Evolutionary conservation across 2,888 invertebrate species (phyloP).

Genomic region (Allophyes oxyacanthae): DNA sequence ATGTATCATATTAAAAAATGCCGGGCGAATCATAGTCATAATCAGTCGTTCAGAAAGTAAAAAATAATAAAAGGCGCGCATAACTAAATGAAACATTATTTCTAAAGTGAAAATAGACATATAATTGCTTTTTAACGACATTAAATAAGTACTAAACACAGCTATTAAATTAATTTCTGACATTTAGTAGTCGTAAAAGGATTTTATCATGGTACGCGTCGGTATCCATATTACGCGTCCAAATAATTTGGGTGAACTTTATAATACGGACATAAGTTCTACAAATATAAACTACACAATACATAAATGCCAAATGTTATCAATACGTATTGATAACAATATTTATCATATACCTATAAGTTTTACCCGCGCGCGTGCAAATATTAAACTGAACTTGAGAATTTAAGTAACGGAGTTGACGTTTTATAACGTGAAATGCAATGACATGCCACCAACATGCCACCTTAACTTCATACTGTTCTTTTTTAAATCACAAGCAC

Average conservation of each 20-base stretch:
- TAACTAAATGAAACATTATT: constrained; percentile 2
- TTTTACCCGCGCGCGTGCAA: constrained; percentile 27
- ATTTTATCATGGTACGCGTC: constrained; percentile 17
- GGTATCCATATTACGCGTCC: constrained; percentile 3
- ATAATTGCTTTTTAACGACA: constrained; percentile 17
- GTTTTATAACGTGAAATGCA: too few relatives aligned
- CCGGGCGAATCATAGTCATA: too few relatives aligned
- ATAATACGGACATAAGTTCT: constrained; percentile 18
- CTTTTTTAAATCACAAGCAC: too few relatives aligned
- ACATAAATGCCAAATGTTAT: constrained; percentile 46
- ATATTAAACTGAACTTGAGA: too few relatives aligned
- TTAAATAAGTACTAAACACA: constrained; percentile 22
- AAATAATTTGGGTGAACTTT: constrained; percentile 32
- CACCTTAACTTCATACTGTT: too few relatives aligned
- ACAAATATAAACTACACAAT: constrained; percentile 20
- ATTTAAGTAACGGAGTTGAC: too few relatives aligned
- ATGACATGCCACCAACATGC: too few relatives aligned
- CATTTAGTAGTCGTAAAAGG: constrained; percentile 30
- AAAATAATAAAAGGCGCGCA: too few relatives aligned
- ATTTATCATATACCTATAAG: constrained; percentile 5
- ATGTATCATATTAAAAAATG: too few relatives aligned
- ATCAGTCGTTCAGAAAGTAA: too few relatives aligned
- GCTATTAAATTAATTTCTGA: constrained; percentile 25
- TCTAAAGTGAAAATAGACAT: constrained; percentile 1
- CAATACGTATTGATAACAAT: constrained; percentile 30